phyloP scores from a whole-genome alignment of 2,797 vertebrate genomes.

The Allobates femoralis region DNA sequence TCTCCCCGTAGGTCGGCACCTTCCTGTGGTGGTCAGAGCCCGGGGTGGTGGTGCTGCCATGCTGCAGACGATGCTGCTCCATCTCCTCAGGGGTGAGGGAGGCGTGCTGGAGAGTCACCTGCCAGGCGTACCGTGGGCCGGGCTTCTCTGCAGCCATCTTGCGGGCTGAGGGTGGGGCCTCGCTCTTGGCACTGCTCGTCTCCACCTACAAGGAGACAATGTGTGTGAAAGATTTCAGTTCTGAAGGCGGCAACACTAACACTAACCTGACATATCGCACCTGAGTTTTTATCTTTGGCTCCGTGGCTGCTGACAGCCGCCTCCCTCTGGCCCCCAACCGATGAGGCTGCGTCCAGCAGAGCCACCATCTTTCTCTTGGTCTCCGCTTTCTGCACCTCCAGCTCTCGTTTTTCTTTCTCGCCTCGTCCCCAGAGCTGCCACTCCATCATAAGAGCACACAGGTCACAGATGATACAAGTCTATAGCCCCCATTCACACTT shows the following conservation, averaged over 20 bases:
- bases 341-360: conserved; percentile 79
- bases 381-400: conserved; percentile 82
- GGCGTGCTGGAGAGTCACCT: conserved; percentile 74
- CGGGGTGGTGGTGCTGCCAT: conserved; percentile 48
- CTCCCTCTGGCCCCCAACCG: conserved; percentile 65
- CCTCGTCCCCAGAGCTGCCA: conserved; percentile 83
- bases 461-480: not conserved
- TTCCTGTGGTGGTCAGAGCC: conserved; percentile 47
- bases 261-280: not conserved
- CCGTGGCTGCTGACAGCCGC: not conserved
- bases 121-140: conserved; percentile 72
- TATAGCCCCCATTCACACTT: not conserved
- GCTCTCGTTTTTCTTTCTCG: conserved; percentile 75
- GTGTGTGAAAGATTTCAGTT: not conserved
- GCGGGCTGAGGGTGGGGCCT: not conserved
- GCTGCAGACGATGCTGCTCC: conserved; percentile 41
- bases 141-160: not conserved
- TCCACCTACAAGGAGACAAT: conserved; percentile 26
- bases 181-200: not conserved
- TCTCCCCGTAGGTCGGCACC: conserved; percentile 59
- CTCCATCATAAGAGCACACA: conserved; percentile 70
- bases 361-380: conserved; percentile 85
- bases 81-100: conserved; percentile 68
- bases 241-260: not conserved
- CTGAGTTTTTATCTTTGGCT: conserved; percentile 16